Conservation (phyloP, 2,888 invertebrate genomes). For the Trissolcus brochymenae region DNA sequence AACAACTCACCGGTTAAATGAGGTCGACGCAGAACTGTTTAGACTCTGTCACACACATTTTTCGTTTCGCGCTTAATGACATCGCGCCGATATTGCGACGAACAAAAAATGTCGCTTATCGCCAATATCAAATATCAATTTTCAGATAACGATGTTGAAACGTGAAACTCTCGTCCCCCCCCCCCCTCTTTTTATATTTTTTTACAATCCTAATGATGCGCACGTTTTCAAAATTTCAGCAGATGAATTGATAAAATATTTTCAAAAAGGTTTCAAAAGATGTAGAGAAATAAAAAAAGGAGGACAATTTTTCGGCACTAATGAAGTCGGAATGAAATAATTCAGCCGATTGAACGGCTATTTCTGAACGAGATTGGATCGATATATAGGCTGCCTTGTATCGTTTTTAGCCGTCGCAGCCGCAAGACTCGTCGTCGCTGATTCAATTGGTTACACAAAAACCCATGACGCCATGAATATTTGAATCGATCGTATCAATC, state of each 20-base stretch:
- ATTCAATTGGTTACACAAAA: constrained; percentile 31
- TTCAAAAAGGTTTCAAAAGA: no score
- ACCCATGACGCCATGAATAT: constrained; percentile 32
- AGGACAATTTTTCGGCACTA: background rate
- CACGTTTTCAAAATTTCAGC: constrained; percentile 2
- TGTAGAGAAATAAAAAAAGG: background rate
- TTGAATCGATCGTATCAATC: constrained; percentile 49
- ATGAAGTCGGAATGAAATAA: constrained; percentile 5
- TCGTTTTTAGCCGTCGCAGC: constrained; percentile 2
- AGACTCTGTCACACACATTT: constrained; percentile 30
- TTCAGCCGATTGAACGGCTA: constrained; percentile 3
- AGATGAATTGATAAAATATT: background rate
- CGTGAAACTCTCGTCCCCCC: background rate
- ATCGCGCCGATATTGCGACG: constrained; percentile 25
- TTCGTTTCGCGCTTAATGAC: constrained; percentile 27
- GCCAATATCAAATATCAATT: constrained; percentile 24
- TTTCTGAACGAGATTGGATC: constrained; percentile 5
- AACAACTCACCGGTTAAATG: constrained; percentile 43
- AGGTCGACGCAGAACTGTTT: constrained; percentile 33
- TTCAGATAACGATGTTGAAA: constrained; percentile 17
- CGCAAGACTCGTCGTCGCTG: constrained; percentile 16
- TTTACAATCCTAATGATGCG: constrained; percentile 3
- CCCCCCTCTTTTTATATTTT: constrained; percentile 5
- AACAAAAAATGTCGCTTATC: constrained; percentile 28
- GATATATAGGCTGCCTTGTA: constrained; percentile 10